Percentiles rank a stretch among this genome's conserved stretches.
phyloP scores from a whole-genome alignment of 2,888 invertebrate species.

The Netelia fuscicornis region DNA sequence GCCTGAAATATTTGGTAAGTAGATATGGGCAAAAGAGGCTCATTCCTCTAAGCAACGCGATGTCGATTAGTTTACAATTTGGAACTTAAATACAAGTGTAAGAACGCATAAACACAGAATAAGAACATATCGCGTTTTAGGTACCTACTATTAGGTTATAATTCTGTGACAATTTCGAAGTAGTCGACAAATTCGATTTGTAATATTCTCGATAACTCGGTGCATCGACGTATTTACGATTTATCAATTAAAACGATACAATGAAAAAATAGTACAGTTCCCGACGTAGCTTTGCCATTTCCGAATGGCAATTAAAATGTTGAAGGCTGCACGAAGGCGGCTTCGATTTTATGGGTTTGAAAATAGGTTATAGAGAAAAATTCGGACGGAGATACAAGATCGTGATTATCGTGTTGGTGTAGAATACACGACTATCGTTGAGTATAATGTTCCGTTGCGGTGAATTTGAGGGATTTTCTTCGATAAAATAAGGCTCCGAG shows the following conservation, averaged over 20 bases:
- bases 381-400: constrained; percentile 43
- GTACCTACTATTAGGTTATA: constrained; percentile 79
- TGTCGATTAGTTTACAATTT: constrained; percentile 3
- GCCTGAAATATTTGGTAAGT: not conserved
- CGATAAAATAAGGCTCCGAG: constrained; percentile 78
- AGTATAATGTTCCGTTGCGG: constrained; percentile 58
- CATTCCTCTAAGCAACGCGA: not conserved
- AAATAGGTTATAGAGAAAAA: constrained; percentile 80
- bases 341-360: constrained; percentile 67
- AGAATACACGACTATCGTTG: constrained; percentile 64
- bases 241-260: constrained; percentile 45
- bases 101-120: constrained; percentile 80
- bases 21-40: not conserved
- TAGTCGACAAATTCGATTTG: constrained; percentile 48
- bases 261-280: constrained; percentile 56
- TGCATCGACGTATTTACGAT: not conserved
- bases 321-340: constrained; percentile 74
- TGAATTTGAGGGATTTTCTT: constrained; percentile 72
- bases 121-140: constrained; percentile 64
- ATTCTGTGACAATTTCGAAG: constrained; percentile 64
- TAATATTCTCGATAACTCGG: constrained; percentile 22
- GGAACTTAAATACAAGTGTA: constrained; percentile 71
- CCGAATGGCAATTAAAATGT: constrained; percentile 78
- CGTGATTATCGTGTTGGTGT: constrained; percentile 50
- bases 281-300: constrained; percentile 72